Evolutionary conservation across 2,888 invertebrate species (phyloP).

Genomic region (Orthonychiurus folsomi): DNA sequence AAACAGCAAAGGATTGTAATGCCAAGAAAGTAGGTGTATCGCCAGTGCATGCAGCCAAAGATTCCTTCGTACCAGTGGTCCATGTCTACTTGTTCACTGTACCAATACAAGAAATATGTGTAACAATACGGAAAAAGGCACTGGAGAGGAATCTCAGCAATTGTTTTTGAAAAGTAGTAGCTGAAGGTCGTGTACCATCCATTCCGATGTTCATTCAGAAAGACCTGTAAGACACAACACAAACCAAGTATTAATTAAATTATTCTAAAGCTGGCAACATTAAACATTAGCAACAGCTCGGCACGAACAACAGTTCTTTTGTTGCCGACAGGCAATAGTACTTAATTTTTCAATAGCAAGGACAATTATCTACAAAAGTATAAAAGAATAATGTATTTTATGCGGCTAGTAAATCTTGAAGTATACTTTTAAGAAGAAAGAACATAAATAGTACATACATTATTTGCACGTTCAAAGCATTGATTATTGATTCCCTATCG

Average conservation of each 20-base stretch:
- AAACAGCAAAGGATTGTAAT: slow-evolving; percentile 18
- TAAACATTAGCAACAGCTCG: no score
- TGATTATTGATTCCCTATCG: no score
- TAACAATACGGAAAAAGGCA: slow-evolving; percentile 18
- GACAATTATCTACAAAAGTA: neutral
- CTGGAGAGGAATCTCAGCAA: slow-evolving; percentile 21
- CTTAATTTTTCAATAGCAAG: no score
- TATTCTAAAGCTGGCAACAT: no score
- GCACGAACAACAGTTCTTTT: no score
- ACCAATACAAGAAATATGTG: slow-evolving; percentile 20
- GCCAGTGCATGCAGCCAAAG: slow-evolving; percentile 7
- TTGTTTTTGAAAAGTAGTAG: slow-evolving; percentile 24
- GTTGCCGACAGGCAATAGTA: no score
- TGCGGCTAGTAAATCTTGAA: no score
- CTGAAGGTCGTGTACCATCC: slow-evolving; percentile 20
- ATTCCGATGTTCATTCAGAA: slow-evolving; percentile 23
- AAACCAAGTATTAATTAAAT: slow-evolving; percentile 1
- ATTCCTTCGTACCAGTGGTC: slow-evolving; percentile 15
- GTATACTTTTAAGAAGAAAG: no score
- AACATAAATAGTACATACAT: no score
- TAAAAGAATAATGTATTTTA: no score
- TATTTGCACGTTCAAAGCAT: no score
- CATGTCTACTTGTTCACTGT: slow-evolving; percentile 18
- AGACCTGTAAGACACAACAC: slow-evolving; percentile 15
- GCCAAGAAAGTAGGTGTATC: slow-evolving; percentile 14